A percentile compares a stretch with the other conserved stretches of the same genome.
Conservation (phyloP, 1,140 invertebrate genomes). For the Drosophila littoralis region DNA sequence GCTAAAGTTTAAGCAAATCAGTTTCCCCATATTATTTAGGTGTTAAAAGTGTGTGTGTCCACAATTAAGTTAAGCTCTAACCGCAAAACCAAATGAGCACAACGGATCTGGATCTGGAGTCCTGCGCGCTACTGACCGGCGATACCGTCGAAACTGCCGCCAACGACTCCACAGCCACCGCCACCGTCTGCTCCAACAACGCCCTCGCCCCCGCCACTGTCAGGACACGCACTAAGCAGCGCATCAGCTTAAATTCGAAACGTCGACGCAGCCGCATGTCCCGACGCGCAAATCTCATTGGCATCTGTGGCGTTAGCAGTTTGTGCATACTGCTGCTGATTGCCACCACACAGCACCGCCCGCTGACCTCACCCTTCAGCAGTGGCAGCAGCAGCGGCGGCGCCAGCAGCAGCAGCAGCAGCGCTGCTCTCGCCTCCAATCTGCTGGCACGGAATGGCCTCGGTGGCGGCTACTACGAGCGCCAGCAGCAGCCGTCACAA, state of each 20-base stretch:
- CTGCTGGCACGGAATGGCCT: conserved; percentile 54
- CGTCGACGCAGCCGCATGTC: conserved; percentile 85
- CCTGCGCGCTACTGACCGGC: conserved; percentile 64
- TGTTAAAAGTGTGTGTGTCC: conserved; percentile 32
- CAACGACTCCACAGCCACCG: neutral
- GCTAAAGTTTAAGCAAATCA: neutral
- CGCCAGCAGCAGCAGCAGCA: conserved; percentile 11
- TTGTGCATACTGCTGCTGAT: conserved; percentile 87
- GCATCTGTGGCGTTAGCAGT: conserved; percentile 87
- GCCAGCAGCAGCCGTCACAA: conserved; percentile 61
- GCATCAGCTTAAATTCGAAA: conserved; percentile 72
- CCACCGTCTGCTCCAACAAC: neutral
- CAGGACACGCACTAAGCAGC: conserved; percentile 80
- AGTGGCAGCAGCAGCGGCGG: conserved; percentile 40
- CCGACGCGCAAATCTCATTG: conserved; percentile 86
- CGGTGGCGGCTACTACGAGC: conserved; percentile 44
- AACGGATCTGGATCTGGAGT: conserved; percentile 56
- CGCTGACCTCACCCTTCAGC: conserved; percentile 84
- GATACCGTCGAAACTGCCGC: conserved; percentile 33
- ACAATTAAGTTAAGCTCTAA: conserved; percentile 14
- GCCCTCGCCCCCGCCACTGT: conserved; percentile 40
- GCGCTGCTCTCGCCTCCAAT: conserved; percentile 58
- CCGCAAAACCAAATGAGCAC: conserved; percentile 59
- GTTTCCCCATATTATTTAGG: conserved; percentile 32
- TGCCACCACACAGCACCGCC: conserved; percentile 87